Evolutionary conservation across 2,888 invertebrate genomes (phyloP), one percentile per base, ranked within the genome.

Genomic region (Copidosoma aretas): DNA sequence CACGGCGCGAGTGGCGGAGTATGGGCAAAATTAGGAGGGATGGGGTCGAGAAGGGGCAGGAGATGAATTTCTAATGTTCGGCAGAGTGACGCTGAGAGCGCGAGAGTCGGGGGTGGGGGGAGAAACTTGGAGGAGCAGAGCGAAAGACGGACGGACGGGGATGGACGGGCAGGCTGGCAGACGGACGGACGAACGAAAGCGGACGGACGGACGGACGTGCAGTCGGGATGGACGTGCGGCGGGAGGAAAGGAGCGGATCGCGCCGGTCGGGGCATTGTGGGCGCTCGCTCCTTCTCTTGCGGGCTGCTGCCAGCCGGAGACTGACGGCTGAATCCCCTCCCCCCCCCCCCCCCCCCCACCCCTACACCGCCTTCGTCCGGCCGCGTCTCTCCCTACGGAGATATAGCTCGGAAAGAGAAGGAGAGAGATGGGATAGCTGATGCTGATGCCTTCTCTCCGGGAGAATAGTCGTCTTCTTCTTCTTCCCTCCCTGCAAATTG

Each of bases 241-340:
- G 49, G 25, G 67, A 62, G 53, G 67, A 58, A 58, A 66, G 65
- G 60, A 72, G 68, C 71, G 72, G 71, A 77, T 67, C 57, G 67
- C 41, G 74, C 32, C 76, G 73, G 74, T 17, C 76, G 73, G 73
- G 77, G 80, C 78, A 81, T 81, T 81, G 81, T 81, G 79, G 80
- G 19, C 17, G 79, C 81, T 14, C 12, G 43, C 80, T 81, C 80
- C 78, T 79, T 80, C 78, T 77, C 76, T 49, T 56, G 63, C 56
- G 25, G 43, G 39, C 53, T 58, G 19, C 32, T 58, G 56, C 24
- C 22, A 19, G 43, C 39, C 78, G 81, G 77, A 82, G 82, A 82
- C 80, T 83, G 82, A 83, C 82, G 81, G 82, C 76, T 82, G 82
- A 82, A 82, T 83, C 81, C 81, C 76, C 74, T 75, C 76, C 71